Evolutionary conservation across 2,797 vertebrate species (phyloP).

Genomic region (Coilia nasus): DNA sequence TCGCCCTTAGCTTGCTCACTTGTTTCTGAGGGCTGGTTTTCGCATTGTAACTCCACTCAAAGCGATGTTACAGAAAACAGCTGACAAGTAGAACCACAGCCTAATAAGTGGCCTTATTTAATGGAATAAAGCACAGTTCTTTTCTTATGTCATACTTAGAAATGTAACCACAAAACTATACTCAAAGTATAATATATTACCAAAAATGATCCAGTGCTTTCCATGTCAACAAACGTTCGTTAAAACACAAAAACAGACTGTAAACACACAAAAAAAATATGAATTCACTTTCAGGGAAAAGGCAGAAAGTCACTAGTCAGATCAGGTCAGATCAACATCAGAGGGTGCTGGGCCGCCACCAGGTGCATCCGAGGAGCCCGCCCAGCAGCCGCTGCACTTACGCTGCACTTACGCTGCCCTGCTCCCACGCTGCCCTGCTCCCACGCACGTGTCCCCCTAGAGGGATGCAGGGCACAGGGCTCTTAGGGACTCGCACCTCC

Average conservation of each 20-base stretch:
- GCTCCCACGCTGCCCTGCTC: neutral
- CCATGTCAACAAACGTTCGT: neutral
- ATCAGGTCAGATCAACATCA: neutral
- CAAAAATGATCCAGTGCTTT: neutral
- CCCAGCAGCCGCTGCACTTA: neutral
- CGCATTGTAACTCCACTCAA: neutral
- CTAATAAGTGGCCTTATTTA: neutral
- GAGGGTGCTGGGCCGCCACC: neutral
- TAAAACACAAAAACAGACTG: neutral
- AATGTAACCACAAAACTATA: neutral
- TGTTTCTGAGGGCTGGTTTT: neutral
- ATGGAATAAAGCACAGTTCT: neutral
- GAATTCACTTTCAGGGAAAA: neutral
- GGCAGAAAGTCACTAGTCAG: neutral
- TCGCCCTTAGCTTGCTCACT: neutral
- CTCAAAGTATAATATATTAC: neutral
- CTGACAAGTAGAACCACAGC: neutral
- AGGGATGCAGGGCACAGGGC: slow-evolving; percentile 60
- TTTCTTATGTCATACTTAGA: neutral
- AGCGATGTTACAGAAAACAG: neutral
- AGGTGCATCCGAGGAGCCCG: neutral
- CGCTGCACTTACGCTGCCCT: no score
- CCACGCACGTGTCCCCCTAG: slow-evolving; percentile 32
- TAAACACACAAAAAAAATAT: neutral
- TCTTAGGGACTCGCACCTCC: slow-evolving; percentile 59